Evolutionary conservation across 2,113 vertebrate genomes (phyloP).

Genomic region (Leucoraja erinaceus): DNA sequence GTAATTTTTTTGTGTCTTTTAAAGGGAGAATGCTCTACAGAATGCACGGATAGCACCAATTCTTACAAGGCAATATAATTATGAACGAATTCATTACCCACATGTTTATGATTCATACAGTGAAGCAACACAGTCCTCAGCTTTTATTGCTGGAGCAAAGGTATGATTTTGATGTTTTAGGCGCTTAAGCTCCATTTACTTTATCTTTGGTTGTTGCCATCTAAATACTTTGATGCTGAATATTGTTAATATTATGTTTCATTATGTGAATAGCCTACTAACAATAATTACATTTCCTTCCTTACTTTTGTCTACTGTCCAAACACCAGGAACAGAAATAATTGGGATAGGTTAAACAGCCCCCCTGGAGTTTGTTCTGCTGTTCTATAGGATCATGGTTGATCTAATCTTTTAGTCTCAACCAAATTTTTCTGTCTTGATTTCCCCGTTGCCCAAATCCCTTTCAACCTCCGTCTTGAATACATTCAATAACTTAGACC

Average conservation of each 20-base stretch:
- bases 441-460: no score
- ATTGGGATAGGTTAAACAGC: no score
- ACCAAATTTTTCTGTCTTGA: no score
- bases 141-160: slow-evolving; percentile 90
- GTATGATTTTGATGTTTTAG: slow-evolving; percentile 53
- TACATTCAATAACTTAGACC: no score
- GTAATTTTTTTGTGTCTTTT: slow-evolving; percentile 42
- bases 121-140: slow-evolving; percentile 80
- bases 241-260: neutral
- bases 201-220: neutral
- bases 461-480: no score
- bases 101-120: slow-evolving; percentile 85
- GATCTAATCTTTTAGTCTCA: no score
- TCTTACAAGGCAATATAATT: slow-evolving; percentile 66
- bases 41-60: slow-evolving; percentile 70
- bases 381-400: no score
- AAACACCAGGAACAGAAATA: neutral
- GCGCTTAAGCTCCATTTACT: slow-evolving; percentile 39
- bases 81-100: slow-evolving; percentile 75
- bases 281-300: slow-evolving; percentile 22
- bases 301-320: neutral
- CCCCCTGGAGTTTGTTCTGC: no score
- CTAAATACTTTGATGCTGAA: no score
- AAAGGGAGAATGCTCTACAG: slow-evolving; percentile 80
- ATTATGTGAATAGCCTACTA: neutral